Base-by-base conservation (phyloP, 2,113 vertebrate species). In the Spilogale gracilis region DNA sequence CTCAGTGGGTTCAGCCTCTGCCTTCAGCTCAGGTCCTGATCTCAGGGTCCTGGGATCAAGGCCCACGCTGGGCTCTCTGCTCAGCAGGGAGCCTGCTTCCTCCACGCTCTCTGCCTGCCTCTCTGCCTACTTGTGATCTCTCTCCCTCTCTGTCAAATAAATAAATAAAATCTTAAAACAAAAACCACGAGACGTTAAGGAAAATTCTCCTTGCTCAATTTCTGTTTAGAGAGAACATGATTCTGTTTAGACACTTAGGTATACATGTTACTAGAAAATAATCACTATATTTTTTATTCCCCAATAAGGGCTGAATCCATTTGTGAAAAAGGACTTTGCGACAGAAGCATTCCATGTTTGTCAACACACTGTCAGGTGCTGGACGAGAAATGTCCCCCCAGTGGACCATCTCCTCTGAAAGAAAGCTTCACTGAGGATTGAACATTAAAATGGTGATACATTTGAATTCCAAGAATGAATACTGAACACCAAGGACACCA, bases 401-500 rank as follows among this genome's bases (percentile, higher is more conserved):
- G n/a, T 16, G 83, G 78, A 58, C 43, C 69, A 4, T 80, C 14
- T 82, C 43, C 25, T 78, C 58, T 50, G 32, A 93, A 92, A 89
- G 73, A 3, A 56, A 88, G 18, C 21, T 89, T 90, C 54, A 6
- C 20, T 2, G 5, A 73, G 48, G 3, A 56, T 13, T 69, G 17
- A 82, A 74, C 23, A 67, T 81, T 52, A 48, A 97, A 81, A 6
- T 1, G 2, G 8, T 13, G 52, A 48, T 17, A 10, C 10, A 5
- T 67, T n/a, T 80, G 83, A 52, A 9, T 50, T 94, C 69, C 89
- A 89, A 94, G 74, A 97, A 84, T 25, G 69, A 25, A 74, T 84
- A 17, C 1, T 56, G 50, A 92, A 45, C 32, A 54, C 11, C 60
- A 48, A 38, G n/a, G 38, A 74, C 38, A 74, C 21, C 2, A 7